Evolutionary conservation across 1,140 invertebrate species (phyloP).

Genomic region (Drosophila melanica): DNA sequence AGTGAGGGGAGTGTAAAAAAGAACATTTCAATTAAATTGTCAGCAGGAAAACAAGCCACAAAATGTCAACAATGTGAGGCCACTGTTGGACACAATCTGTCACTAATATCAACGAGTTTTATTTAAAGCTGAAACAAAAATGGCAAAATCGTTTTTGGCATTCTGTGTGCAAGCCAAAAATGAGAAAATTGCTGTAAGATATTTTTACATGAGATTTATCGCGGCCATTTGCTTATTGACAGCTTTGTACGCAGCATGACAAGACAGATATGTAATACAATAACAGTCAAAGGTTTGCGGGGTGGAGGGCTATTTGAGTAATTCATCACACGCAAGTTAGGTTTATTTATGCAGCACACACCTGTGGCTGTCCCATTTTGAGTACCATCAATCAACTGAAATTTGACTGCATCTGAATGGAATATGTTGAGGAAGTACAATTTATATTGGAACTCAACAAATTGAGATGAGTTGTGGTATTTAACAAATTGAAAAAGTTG

Average conservation of each 20-base stretch:
- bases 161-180: background rate
- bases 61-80: slow-evolving; percentile 61
- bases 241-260: slow-evolving; percentile 60
- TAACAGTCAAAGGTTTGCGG: slow-evolving; percentile 20
- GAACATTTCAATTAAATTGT: slow-evolving; percentile 63
- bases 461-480: slow-evolving; percentile 31
- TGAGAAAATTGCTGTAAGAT: slow-evolving; percentile 26
- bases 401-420: slow-evolving; percentile 40
- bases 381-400: slow-evolving; percentile 35
- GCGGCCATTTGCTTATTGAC: slow-evolving; percentile 76
- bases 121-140: slow-evolving; percentile 32
- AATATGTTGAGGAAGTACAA: slow-evolving; percentile 15
- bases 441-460: slow-evolving; percentile 4
- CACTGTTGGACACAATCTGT: slow-evolving; percentile 44
- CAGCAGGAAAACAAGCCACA: slow-evolving; percentile 29
- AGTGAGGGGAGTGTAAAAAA: slow-evolving; percentile 15
- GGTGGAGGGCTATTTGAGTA: slow-evolving; percentile 47
- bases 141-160: slow-evolving; percentile 12
- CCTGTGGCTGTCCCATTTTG: slow-evolving; percentile 30
- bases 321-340: slow-evolving; percentile 62
- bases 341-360: slow-evolving; percentile 26
- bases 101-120: slow-evolving; percentile 48
- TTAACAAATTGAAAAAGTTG: slow-evolving; percentile 49
- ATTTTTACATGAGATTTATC: slow-evolving; percentile 61
- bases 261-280: slow-evolving; percentile 59